Evolutionary conservation across 2,113 vertebrate genomes (phyloP), one percentile per base, ranked within the genome.

Genomic region (Epinephelus lanceolatus): DNA sequence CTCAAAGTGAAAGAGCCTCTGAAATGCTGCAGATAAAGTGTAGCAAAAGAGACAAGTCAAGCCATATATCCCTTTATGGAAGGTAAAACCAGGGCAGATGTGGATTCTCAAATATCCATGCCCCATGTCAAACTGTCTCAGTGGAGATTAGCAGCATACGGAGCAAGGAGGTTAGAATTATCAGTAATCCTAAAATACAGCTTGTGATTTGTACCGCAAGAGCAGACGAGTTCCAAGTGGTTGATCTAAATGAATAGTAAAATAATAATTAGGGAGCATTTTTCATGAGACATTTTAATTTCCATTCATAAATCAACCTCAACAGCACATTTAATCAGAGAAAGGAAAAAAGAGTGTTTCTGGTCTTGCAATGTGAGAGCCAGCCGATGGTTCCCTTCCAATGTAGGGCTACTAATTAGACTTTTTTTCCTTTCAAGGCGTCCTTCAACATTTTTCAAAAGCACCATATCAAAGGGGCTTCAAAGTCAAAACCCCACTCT

Each of bases 381-480:
- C 62, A 81, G 78, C 77, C 68, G 80, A 76, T 83, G 80, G 47
- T 83, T 75, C 62, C 78, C 80, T 86, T 86, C 68, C 78, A 71
- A 81, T 80, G 75, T 82, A 87, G 84, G 84, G 84, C 72, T 78
- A 86, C 92, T 94, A 93, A 95, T 95, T 94, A 94, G 93, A 93
- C 85, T 83, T 84, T 76, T 86, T 81, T 78, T 81, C 79, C 84
- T 94, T 94, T 93, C 83, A 94, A 92, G 83, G 88, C 76, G 73
- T 91, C 94, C 90, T 94, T 93, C 87, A 94, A 90, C 74, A 93
- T 94, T 93, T 94, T 94, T 95, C 91, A 94, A 94, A 94, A 91
- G 90, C 82, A 83, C 68, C 60, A 81, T 91, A 91, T 95, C 83
- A 94, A 94, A 92, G 80, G 17, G 79, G 76, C 86, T 94, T 94